Conservation (phyloP, 2,888 invertebrate species). For the Xanthia icteritia region DNA sequence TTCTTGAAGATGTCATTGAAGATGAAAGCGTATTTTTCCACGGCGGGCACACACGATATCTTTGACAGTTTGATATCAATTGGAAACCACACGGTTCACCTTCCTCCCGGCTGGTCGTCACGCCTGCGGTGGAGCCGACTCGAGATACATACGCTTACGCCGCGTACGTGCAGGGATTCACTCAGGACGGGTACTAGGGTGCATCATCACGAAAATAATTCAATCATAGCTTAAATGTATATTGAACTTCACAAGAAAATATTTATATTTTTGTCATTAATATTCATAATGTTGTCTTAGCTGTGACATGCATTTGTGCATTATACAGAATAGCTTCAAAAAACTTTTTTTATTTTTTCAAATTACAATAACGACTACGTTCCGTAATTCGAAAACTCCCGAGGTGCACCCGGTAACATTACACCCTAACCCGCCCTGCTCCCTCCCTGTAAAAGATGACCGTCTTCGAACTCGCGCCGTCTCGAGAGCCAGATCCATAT, state of each 20-base stretch:
- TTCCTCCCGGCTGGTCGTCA: conserved; percentile 62
- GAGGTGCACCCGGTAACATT: neutral
- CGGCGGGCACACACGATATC: conserved; percentile 30
- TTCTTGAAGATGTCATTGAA: conserved; percentile 40
- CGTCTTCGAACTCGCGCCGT: conserved; percentile 70
- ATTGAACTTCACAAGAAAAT: neutral
- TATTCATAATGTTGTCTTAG: neutral
- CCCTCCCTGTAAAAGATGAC: conserved; percentile 67
- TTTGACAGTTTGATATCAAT: conserved; percentile 68
- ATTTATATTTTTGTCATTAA: neutral
- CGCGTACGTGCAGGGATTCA: conserved; percentile 35
- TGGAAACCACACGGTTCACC: conserved; percentile 68
- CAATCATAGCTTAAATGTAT: neutral
- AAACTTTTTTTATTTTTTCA: neutral
- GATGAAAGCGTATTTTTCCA: conserved; percentile 57
- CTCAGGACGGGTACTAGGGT: neutral
- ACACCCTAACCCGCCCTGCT: conserved; percentile 4
- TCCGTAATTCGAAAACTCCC: neutral
- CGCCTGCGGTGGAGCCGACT: conserved; percentile 62
- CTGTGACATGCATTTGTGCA: neutral
- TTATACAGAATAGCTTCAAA: neutral
- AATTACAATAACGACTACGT: neutral
- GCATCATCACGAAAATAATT: neutral
- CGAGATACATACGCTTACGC: conserved; percentile 53
- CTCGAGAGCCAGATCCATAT: conserved; percentile 66